Base-by-base conservation (phyloP, 37 sponge, comb jelly and placozoan species). In the Tethya wilhelma region DNA sequence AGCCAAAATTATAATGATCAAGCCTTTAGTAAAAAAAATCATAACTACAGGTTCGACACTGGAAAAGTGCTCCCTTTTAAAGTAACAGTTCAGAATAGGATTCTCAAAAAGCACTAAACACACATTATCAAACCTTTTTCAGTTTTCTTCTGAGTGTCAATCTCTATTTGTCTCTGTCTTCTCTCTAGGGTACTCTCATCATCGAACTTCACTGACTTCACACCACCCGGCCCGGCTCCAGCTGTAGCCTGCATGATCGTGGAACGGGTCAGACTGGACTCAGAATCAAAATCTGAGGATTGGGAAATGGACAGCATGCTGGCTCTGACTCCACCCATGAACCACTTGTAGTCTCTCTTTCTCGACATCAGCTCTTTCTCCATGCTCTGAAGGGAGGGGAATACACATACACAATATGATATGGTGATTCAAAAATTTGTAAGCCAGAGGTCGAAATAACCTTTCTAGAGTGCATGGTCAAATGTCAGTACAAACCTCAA, bases 141-240 rank as follows among this genome's bases (percentile, higher is more conserved):
- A 3, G n/a, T 17, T 2, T 25, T 2, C 2, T 57, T 75, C 63
- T 60, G 36, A 31, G 4, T 31, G 11, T 32, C 34, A 4, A 83
- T 83, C 6, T 83, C 64, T 33, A 49, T 30, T 7, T 33, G 44
- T 7, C 84, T n/a, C 39, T 32, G 67, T 2, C 67, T 7, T 66
- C 84, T 60, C 75, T 83, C 84, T 1, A 83, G 38, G 3, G 84
- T 83, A 31, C 66, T 83, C 75, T 83, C 84, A 32, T 83, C 84
- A 29, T 43, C 4, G 42, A 83, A 83, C 46, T 74, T 83, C 17
- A 83, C 84, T 2, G n/a, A 40, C 57, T 83, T 83, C 32, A 44
- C 67, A 23, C 6, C 40, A 12, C 5, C 40, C 17, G 45, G 2
- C 4, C 2, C 45, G 2, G 73, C 55, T 9, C 8, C 55, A 26